Base-by-base conservation (phyloP, 1,140 invertebrate genomes). In the Zaprionus ghesquierei region DNA sequence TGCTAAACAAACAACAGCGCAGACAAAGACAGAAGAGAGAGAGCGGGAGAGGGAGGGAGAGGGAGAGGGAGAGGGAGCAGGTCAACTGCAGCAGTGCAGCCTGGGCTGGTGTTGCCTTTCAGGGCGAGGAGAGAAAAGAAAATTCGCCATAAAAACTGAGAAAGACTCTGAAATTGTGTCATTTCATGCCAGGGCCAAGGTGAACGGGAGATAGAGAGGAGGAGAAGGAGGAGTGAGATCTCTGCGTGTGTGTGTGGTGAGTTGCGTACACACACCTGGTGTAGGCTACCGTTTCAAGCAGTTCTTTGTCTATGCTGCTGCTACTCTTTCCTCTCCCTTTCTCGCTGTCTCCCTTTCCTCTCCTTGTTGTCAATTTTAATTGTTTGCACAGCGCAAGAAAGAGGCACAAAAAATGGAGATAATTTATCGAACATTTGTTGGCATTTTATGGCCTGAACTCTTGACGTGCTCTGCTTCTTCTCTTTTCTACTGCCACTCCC, bases 131-230 rank as follows among this genome's bases (percentile, higher is more conserved):
- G 61, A 75, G 38, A 70, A 78, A 74, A 65, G 62, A 58, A 66
- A 69, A 69, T 72, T 72, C 69, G 69, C 69, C 55, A 68, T 55
- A 74, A 62, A 62, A 41, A 41, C n/a, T 8, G 35, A 41, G 35
- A 86, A 25, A 70, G 82, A 79, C 79, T 79, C 64, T 87, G 79
- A 77, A 87, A 87, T 87, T 87, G 82, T 87, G 82, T 87, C 82
- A 87, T 82, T 87, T 89, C 84, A 86, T 87, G 81, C 75, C 81
- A 89, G 27, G 41, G 27, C 65, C 46, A 54, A 66, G 53, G 41
- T 59, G 44, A 59, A 41, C 9, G 3, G 18, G 31, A 10, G 12
- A 15, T 10, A 33, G 33, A 38, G 23, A 41, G 44, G 53, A 15
- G 8, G 41, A 41, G 25, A 18, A 6, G 13, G 6, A 50, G 9